Evolutionary conservation across 2,113 vertebrate species (phyloP).

Genomic region (Elephas maximus): DNA sequence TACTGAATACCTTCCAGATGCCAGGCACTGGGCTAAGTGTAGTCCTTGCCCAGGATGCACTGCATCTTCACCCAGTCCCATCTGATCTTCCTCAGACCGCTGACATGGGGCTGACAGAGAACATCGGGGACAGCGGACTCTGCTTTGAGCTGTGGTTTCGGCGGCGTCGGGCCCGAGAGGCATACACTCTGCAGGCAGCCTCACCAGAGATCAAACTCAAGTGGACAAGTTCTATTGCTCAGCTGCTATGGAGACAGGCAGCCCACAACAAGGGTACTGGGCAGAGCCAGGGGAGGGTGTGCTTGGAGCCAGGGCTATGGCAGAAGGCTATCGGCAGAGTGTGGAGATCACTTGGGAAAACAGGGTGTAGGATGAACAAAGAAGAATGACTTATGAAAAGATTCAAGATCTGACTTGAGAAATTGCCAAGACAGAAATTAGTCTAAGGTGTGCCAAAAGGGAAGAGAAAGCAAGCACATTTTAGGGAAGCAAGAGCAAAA

Average conservation of each 20-base stretch:
- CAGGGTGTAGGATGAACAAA: neutral
- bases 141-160: slow-evolving; percentile 95
- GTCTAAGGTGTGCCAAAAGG: neutral
- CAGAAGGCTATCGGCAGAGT: neutral
- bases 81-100: slow-evolving; percentile 88
- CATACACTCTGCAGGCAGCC: slow-evolving; percentile 91
- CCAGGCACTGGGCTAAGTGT: slow-evolving; percentile 1
- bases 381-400: neutral
- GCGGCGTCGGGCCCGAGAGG: slow-evolving; percentile 90
- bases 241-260: slow-evolving; percentile 95
- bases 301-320: neutral
- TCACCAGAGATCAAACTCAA: slow-evolving; percentile 87
- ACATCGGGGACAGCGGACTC: slow-evolving; percentile 92
- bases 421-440: neutral
- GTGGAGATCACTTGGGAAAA: neutral
- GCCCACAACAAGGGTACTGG: slow-evolving; percentile 93
- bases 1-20: slow-evolving; percentile 51
- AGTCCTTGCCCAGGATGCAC: neutral
- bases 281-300: neutral
- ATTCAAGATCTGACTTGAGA: neutral
- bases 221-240: slow-evolving; percentile 94
- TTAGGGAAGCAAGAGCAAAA: slow-evolving; percentile 16
- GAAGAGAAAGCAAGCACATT: slow-evolving; percentile 28
- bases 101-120: slow-evolving; percentile 96
- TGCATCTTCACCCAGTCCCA: neutral